A percentile compares a stretch with the other conserved stretches of the same genome.
Evolutionary conservation across 2,888 invertebrate genomes (phyloP).

Genomic region (Galerucella pusilla): DNA sequence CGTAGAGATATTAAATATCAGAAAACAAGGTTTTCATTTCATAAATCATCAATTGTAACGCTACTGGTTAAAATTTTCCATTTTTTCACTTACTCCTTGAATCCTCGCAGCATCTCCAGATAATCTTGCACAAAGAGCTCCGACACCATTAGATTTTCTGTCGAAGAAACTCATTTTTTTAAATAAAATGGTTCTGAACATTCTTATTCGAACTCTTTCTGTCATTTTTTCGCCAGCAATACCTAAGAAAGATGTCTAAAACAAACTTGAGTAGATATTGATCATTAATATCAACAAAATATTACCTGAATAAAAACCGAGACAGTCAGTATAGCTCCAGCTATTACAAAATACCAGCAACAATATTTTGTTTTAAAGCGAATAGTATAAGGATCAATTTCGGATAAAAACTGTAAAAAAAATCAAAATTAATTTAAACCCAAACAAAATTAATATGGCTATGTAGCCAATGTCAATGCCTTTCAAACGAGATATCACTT

Average conservation of each 20-base stretch:
- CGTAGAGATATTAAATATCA: no score
- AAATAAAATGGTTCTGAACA: conserved; percentile 75
- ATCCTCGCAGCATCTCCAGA: conserved; percentile 83
- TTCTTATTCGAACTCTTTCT: conserved; percentile 73
- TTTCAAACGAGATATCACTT: no score
- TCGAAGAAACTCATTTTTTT: conserved; percentile 85
- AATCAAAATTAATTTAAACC: no score
- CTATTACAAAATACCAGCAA: conserved; percentile 74
- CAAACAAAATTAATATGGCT: no score
- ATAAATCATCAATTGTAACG: no score
- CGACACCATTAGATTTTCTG: conserved; percentile 77
- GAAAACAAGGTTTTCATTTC: no score
- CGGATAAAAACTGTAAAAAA: conserved; percentile 66
- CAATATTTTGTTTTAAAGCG: conserved; percentile 71
- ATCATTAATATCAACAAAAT: neutral
- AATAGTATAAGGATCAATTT: conserved; percentile 67
- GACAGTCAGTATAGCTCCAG: conserved; percentile 74
- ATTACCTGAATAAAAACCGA: conserved; percentile 76
- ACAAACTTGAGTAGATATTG: conserved; percentile 16
- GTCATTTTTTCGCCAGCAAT: conserved; percentile 85
- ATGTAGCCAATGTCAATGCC: no score
- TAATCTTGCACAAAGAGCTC: conserved; percentile 78
- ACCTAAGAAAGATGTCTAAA: conserved; percentile 71
- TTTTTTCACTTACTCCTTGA: conserved; percentile 73
- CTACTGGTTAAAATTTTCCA: no score